These are phyloP conservation scores for Labia minor DNA, from an alignment of 2,888 invertebrate genomes.

Conservation along the genomic window DNA sequence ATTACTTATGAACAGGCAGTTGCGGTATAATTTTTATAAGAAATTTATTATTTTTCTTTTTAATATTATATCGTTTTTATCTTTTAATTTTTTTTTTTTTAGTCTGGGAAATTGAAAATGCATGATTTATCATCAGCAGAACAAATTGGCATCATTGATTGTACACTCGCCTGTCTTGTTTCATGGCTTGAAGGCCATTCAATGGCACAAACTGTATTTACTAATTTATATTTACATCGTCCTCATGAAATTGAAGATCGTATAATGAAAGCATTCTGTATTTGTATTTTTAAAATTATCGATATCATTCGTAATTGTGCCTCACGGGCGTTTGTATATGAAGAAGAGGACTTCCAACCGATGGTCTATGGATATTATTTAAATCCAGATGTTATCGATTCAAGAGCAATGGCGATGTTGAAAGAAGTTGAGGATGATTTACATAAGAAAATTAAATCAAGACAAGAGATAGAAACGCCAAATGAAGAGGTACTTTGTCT, in stretches of 20 bases:
- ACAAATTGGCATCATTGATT: conserved; percentile 87
- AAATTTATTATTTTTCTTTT: neutral
- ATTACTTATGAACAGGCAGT: conserved; percentile 80
- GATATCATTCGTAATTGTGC: conserved; percentile 53
- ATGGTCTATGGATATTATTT: conserved; percentile 82
- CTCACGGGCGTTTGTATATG: conserved; percentile 68
- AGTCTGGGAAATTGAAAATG: conserved; percentile 68
- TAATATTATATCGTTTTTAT: neutral
- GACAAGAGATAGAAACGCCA: conserved; percentile 31
- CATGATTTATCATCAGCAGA: conserved; percentile 65
- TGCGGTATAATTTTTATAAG: conserved; percentile 42
- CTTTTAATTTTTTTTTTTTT: conserved; percentile 30
- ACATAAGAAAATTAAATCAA: conserved; percentile 48
- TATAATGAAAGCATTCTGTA: conserved; percentile 72
- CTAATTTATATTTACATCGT: conserved; percentile 87
- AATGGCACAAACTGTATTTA: conserved; percentile 92
- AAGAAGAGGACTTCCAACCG: conserved; percentile 94
- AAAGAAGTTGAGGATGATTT: conserved; percentile 87
- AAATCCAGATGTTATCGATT: conserved; percentile 69
- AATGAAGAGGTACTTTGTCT: conserved; percentile 36
- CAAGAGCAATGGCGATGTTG: conserved; percentile 67
- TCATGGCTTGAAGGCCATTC: conserved; percentile 97
- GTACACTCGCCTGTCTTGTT: conserved; percentile 83
- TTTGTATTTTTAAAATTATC: conserved; percentile 77
- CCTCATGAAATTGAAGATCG: conserved; percentile 75